Evolutionary conservation across 2,113 vertebrate species (phyloP), one percentile per base, ranked within the genome.

Genomic region (Dicaeum eximium): DNA sequence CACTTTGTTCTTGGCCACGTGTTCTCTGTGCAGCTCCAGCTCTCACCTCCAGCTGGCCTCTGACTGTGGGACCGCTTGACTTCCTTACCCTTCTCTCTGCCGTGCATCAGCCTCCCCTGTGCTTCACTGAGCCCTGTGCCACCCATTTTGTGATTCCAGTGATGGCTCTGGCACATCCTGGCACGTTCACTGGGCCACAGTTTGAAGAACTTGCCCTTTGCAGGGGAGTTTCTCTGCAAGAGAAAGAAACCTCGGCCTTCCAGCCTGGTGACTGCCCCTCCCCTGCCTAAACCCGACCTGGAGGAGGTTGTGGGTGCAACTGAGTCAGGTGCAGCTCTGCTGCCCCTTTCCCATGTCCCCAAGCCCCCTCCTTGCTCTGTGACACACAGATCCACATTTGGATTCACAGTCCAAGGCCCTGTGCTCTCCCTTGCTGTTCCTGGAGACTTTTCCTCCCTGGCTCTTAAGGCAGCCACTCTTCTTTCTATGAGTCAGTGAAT

Each of bases 71-170:
- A 80, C 71, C 16, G 25, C 86, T 97, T 95, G 96, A 72, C 97
- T 95, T 98, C 97, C 97, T 97, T 95, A 88, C 96, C 97, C 93
- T 97, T 97, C 97, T 97, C 97, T 97, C 79, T 80, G 92, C 87
- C 81, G 28, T 10, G 73, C 80, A 94, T 88, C 69, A 92, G 70
- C 25, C 87, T 78, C 54, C 58, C 85, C 92, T 87, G 73, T 67
- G 82, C 80, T 70, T 83, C 85, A 11, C 84, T 67, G 3, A 58
- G 93, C 83, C 81, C n/a, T 2, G 10, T 61, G 19, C n/a, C 74
- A 33, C 6, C 5, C 0, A 9, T 35, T 66, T 50, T 30, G 8
- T 31, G 13, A 7, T 12, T 2, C 14, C 78, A n/a, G 4, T 5
- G 53, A 7, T 20, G 58, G 9, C 53, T 77, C 81, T 91, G 48